Conservation (phyloP, 2,797 vertebrate species). For the Poecilia wingei region DNA sequence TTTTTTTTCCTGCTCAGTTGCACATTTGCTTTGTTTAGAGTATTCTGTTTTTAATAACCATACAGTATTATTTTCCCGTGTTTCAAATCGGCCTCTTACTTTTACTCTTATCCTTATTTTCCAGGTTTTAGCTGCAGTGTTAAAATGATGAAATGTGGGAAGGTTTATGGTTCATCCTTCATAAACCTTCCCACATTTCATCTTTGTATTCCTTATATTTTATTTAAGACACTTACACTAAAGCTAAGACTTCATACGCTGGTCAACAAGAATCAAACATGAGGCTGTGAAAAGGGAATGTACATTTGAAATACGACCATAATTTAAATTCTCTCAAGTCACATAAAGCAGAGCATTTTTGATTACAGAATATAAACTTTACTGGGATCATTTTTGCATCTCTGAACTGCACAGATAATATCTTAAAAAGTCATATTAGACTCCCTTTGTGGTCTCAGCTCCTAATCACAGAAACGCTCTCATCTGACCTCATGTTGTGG, state of each 20-base stretch:
- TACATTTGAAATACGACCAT: background rate
- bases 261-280: background rate
- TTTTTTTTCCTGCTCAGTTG: background rate
- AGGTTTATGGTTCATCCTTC: background rate
- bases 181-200: background rate
- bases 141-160: background rate
- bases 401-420: constrained; percentile 20
- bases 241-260: background rate
- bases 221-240: background rate
- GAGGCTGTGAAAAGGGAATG: background rate
- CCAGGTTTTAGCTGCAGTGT: background rate
- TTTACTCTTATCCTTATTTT: background rate
- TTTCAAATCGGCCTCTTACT: background rate
- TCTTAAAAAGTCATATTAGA: constrained; percentile 32
- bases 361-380: background rate
- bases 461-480: constrained; percentile 35
- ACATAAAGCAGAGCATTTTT: background rate
- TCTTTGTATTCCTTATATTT: background rate
- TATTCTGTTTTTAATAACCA: background rate
- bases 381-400: constrained; percentile 30
- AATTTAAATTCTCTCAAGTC: background rate
- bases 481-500: constrained; percentile 50
- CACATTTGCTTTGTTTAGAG: background rate
- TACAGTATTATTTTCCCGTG: background rate
- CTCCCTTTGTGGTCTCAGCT: constrained; percentile 28